Base-by-base conservation (phyloP, 2,888 invertebrate genomes). In the Agriotes lineatus region DNA sequence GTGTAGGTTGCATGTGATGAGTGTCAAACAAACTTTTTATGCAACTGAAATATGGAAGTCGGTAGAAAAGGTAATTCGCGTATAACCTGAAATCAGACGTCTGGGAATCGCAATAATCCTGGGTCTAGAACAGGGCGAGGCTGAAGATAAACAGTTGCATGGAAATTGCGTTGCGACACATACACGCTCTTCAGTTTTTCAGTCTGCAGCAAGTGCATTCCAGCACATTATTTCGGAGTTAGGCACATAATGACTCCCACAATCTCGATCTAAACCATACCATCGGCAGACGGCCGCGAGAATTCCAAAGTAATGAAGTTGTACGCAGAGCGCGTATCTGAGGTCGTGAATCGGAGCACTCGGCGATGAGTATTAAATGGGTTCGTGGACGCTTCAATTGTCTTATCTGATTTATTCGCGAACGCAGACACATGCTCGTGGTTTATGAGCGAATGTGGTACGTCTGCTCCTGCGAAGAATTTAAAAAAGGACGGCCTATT, bases 341-440 rank as follows among this genome's bases (percentile, higher is more conserved):
- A 58, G 37, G 50, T 58, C 65, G 65, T 65, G 65, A 65, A 65
- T 65, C 65, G 50, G 58, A 58, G 48, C 65, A 65, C 37, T 50
- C 58, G 30, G 48, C 39, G 57, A 65, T 50, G 57, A 65, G 58
- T 65, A 50, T 59, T 57, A 65, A 54, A 65, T 58, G 50, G 58
- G 44, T 58, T 48, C 58, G 57, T 58, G 65, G 37, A 56, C 56
- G 63, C 45, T 64, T 56, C 44, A 30, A 57, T 64, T 63, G 54
- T 57, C 42, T 59, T 65, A 65, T 65, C 65, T 57, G 65, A 65
- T 65, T 65, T 58, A 65, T 63, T 54, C 42, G 63, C 54, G 45
- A 63, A 63, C 30, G 25, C 44, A 56, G 52, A 44, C 63, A 61
- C 61, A 45, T 44, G 54, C 30, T 30, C 14, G 14, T 20, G 44